Percentiles rank a stretch among this genome's conserved stretches.
Evolutionary conservation across 1,140 invertebrate species (phyloP).

Genomic region (Pseudomyrmex flavicornis): DNA sequence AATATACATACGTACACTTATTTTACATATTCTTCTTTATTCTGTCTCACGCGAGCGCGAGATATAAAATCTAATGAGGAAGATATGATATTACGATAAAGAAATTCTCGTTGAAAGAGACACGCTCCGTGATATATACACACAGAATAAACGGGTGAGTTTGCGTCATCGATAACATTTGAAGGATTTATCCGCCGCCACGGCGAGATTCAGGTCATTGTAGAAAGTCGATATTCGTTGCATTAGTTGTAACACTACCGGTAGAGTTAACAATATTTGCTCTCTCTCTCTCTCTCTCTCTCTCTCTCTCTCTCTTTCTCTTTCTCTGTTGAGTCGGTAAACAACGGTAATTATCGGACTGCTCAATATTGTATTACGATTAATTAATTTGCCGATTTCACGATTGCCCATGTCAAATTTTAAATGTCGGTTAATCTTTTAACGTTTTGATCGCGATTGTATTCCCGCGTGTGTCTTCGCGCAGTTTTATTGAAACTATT

Average conservation of each 20-base stretch:
- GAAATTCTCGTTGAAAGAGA: constrained; percentile 9
- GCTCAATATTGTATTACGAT: constrained; percentile 44
- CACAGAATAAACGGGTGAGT: constrained; percentile 29
- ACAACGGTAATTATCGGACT: constrained; percentile 34
- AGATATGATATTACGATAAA: background rate
- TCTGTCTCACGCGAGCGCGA: too few relatives aligned
- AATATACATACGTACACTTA: background rate
- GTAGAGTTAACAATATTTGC: constrained; percentile 47
- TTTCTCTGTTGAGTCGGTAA: constrained; percentile 20
- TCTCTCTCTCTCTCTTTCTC: background rate
- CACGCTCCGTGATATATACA: constrained; percentile 15
- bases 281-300: background rate
- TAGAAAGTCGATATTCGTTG: constrained; percentile 61
- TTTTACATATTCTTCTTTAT: background rate
- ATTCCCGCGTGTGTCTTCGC: background rate
- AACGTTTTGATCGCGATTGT: background rate
- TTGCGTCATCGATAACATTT: constrained; percentile 61
- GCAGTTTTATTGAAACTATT: too few relatives aligned
- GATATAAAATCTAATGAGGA: too few relatives aligned
- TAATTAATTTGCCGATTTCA: constrained; percentile 30
- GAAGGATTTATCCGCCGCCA: constrained; percentile 54
- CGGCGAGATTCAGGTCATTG: constrained; percentile 55
- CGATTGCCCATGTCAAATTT: background rate
- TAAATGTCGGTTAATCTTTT: constrained; percentile 14
- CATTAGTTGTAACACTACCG: constrained; percentile 48